Percentiles rank a stretch among this genome's conserved stretches.
Conservation (phyloP, 2,797 vertebrate genomes). For the Microctenopoma steveboyesi region DNA sequence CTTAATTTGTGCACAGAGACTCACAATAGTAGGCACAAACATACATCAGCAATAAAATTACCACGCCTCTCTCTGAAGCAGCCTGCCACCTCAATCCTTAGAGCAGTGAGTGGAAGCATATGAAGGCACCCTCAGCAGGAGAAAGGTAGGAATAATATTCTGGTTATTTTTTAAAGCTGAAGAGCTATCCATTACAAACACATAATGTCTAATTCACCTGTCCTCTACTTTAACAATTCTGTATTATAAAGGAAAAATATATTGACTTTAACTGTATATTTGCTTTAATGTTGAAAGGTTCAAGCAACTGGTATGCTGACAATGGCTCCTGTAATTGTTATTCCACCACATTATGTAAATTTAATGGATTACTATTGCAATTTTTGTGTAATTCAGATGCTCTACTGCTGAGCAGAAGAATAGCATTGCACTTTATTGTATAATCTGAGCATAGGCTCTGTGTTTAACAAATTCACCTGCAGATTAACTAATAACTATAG, state of each 20-base stretch:
- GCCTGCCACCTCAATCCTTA: conserved; percentile 22
- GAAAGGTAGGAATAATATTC: conserved; percentile 54
- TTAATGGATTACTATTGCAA: background rate
- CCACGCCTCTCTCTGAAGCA: conserved; percentile 38
- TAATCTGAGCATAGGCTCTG: background rate
- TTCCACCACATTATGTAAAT: background rate
- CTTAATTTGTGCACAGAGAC: conserved; percentile 43
- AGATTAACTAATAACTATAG: background rate
- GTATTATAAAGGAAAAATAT: background rate
- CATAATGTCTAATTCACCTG: background rate
- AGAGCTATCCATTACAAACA: background rate
- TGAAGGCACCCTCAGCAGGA: conserved; percentile 25
- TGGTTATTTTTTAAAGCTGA: background rate
- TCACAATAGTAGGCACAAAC: conserved; percentile 30
- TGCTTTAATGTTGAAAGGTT: background rate
- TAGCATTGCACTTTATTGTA: background rate
- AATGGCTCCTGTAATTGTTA: background rate
- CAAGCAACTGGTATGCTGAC: background rate
- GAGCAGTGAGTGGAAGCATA: conserved; percentile 24
- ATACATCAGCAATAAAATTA: conserved; percentile 20
- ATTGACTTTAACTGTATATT: background rate
- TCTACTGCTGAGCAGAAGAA: background rate
- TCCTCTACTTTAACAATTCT: background rate
- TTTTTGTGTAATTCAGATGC: background rate
- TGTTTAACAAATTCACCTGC: background rate